Percentiles rank a stretch among this genome's conserved stretches.
phyloP scores from a whole-genome alignment of 92 coral and sea anemone species.

The Montipora capitata region DNA sequence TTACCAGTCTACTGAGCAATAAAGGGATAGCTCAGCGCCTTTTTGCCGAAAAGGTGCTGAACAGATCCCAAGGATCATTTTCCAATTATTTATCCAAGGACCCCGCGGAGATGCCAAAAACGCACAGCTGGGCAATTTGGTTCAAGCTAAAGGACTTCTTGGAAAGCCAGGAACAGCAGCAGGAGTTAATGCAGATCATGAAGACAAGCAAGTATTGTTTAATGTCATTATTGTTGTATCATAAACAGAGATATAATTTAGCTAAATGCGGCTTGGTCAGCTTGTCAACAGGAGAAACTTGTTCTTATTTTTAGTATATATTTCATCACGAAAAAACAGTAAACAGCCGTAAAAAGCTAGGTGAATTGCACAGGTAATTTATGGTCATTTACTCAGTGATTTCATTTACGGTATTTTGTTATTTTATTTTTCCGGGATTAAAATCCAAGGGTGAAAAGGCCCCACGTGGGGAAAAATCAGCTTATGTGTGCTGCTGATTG shows the following conservation, averaged over 20 bases:
- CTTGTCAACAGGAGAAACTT: constrained; percentile 17
- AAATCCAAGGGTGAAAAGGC: background rate
- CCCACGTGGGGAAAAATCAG: constrained; percentile 8
- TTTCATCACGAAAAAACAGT: constrained; percentile 8
- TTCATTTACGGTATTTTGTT: background rate
- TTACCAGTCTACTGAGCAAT: background rate
- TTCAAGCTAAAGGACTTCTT: background rate
- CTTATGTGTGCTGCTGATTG: background rate
- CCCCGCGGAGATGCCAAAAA: constrained; percentile 16
- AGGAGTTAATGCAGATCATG: constrained; percentile 33
- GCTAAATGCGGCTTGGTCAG: constrained; percentile 21
- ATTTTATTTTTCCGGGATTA: background rate
- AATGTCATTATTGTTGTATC: constrained; percentile 8
- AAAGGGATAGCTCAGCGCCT: constrained; percentile 23
- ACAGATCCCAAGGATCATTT: constrained; percentile 31
- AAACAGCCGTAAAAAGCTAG: background rate
- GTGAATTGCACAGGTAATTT: constrained; percentile 5
- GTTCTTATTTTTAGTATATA: constrained; percentile 15
- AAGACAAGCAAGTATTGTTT: constrained; percentile 7
- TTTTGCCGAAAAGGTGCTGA: constrained; percentile 25
- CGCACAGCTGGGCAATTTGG: constrained; percentile 16
- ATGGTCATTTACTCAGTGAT: constrained; percentile 12
- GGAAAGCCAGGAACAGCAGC: constrained; percentile 23
- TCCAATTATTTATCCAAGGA: constrained; percentile 21
- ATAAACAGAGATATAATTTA: constrained; percentile 26